Evolutionary conservation across 2,113 vertebrate species (phyloP).

Genomic region (Miniopterus natalensis): DNA sequence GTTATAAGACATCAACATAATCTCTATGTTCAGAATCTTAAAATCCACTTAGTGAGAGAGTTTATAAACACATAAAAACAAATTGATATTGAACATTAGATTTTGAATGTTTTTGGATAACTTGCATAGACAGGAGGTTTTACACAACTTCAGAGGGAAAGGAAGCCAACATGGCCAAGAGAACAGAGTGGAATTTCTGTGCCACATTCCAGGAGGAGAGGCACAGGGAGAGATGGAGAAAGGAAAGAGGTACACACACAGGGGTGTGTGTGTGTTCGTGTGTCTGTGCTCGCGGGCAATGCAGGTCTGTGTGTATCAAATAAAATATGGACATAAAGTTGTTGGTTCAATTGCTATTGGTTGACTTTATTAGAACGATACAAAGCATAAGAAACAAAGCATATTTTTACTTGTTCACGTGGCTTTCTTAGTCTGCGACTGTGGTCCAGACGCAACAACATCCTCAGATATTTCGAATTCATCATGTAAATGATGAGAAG

Average conservation of each 20-base stretch:
- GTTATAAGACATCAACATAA: background rate
- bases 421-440: background rate
- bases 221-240: background rate
- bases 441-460: background rate
- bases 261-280: background rate
- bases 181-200: background rate
- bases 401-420: background rate
- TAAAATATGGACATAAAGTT: background rate
- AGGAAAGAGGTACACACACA: background rate
- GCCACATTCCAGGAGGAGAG: background rate
- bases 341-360: background rate
- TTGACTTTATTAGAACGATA: background rate
- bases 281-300: background rate
- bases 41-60: background rate
- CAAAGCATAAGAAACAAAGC: background rate
- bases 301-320: background rate
- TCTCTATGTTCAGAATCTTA: background rate
- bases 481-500: background rate
- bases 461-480: background rate
- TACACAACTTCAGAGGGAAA: background rate
- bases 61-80: background rate
- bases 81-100: background rate
- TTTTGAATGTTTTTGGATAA: background rate
- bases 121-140: background rate
- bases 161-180: background rate